Base-by-base conservation (phyloP, 2,113 vertebrate species). In the Saccopteryx leptura region DNA sequence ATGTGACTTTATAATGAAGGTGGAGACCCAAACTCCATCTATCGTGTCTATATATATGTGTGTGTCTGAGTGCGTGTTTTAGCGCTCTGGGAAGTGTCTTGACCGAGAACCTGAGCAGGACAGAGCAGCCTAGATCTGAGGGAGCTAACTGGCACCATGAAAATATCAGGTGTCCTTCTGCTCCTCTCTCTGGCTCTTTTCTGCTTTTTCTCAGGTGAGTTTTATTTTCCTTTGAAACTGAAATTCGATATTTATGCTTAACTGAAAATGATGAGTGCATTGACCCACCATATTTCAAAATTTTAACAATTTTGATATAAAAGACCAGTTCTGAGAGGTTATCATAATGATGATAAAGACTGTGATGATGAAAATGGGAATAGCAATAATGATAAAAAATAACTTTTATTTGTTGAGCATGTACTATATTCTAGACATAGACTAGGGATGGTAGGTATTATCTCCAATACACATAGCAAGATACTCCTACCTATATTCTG, bases 171-270 rank as follows among this genome's bases (percentile, higher is more conserved):
- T 94, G 93, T 97, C 96, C 87, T 98, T 90, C 97, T 98, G 96
- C 96, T 98, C 89, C 97, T 98, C 93, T 98, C 97, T 95, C 96
- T 98, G 78, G 95, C 98, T 97, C 91, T 98, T 85, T 93, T 98
- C 95, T 98, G 96, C 95, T 95, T 98, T 98, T 95, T 97, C 95
- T 97, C 84, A 7, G 98, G 98, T 98, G 97, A 98, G 98, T 98
- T 80, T 72, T 96, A 96, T 86, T 69, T 96, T 92, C 9, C 1
- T 54, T 91, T 93, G 86, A 78, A 96, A 60, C 86, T 95, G 78
- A 82, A 28, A 82, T 81, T 23, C 60, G 63, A 54, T 75, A 18
- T 72, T 90, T 94, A 68, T 17, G 78, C 17, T 17, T 21, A 95
- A 86, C 2, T 58, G 26, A 15, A 94, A 74, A 74, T 33, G 26